Evolutionary conservation across 2,797 vertebrate genomes (phyloP).

Genomic region (Lacerta bilineata): DNA sequence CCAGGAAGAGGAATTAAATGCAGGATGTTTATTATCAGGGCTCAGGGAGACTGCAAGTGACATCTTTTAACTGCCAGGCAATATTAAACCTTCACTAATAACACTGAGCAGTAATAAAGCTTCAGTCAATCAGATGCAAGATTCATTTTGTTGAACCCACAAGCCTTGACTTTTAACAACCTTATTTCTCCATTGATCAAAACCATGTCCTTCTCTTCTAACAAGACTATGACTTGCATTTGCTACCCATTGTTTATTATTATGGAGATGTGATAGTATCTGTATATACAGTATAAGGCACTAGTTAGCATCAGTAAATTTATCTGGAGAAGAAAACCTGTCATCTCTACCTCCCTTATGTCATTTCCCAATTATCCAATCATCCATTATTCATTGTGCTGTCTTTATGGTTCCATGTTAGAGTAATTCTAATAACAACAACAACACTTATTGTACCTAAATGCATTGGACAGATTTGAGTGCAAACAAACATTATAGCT

Average conservation of each 20-base stretch:
- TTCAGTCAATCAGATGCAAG: neutral
- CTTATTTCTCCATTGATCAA: neutral
- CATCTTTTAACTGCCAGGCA: neutral
- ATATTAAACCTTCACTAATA: neutral
- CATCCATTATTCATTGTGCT: neutral
- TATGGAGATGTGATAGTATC: neutral
- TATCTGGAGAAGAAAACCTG: neutral
- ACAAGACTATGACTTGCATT: neutral
- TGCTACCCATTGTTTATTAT: neutral
- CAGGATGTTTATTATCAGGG: neutral
- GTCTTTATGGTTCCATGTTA: neutral
- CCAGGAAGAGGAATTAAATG: neutral
- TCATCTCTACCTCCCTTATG: neutral
- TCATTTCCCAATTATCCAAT: neutral
- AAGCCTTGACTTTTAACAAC: neutral
- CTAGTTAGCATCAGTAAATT: neutral
- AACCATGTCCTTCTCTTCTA: neutral
- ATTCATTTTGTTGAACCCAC: neutral
- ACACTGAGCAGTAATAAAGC: neutral
- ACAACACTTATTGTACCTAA: neutral
- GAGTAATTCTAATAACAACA: slow-evolving; percentile 4
- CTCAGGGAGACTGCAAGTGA: neutral
- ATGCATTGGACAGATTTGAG: slow-evolving; percentile 2
- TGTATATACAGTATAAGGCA: neutral
- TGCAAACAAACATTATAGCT: slow-evolving; percentile 18